These are phyloP conservation scores for Sapayoa aenigma DNA, from an alignment of 2,113 vertebrate species.

Conservation along the genomic window DNA sequence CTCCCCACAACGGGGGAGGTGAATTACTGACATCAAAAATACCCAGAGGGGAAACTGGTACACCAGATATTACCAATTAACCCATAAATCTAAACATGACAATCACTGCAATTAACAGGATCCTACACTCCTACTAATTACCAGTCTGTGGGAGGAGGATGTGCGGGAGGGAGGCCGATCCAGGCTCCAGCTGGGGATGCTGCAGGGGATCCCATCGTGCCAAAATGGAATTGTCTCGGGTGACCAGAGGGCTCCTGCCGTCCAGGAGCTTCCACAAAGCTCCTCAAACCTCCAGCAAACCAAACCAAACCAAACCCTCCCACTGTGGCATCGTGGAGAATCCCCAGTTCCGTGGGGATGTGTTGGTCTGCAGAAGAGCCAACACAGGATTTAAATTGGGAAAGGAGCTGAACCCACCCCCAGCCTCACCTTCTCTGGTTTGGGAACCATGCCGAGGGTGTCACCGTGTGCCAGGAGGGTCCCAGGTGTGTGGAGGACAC, in stretches of 20 bases:
- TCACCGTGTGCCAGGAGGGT: neutral
- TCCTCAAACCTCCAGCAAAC: neutral
- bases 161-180: neutral
- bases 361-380: neutral
- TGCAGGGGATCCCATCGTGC: fast-evolving
- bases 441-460: fast-evolving
- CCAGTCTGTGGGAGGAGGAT: neutral
- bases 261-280: neutral
- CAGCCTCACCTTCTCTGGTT: fast-evolving
- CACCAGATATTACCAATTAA: constrained; percentile 33
- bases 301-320: neutral
- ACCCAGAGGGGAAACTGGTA: neutral
- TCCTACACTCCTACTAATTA: neutral
- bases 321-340: fast-evolving
- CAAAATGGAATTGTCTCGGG: neutral
- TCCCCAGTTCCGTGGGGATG: neutral
- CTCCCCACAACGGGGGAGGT: neutral
- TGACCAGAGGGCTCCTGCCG: neutral
- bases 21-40: neutral
- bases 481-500: fast-evolving
- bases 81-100: neutral
- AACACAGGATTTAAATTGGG: fast-evolving
- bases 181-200: neutral
- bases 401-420: neutral
- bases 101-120: neutral